Conservation (phyloP, 2,888 invertebrate species). For the Habrosyne pyritoides region DNA sequence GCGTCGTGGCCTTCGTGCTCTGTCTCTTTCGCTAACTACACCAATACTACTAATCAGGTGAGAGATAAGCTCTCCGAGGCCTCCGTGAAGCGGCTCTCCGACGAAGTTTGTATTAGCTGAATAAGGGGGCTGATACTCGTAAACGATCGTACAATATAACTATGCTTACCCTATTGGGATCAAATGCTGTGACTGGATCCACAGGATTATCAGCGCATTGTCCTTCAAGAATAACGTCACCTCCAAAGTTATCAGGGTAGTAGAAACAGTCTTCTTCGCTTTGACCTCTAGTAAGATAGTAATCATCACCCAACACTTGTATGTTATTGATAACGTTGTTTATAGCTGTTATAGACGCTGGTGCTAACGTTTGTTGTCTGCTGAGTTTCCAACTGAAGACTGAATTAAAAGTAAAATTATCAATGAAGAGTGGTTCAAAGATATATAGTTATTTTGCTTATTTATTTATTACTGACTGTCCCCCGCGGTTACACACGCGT, state of each 20-base stretch:
- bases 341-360: slow-evolving; percentile 35
- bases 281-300: slow-evolving; percentile 53
- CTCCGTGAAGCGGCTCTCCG: no score
- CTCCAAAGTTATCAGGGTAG: slow-evolving; percentile 68
- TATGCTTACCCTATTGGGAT: slow-evolving; percentile 45
- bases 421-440: neutral
- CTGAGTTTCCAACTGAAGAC: slow-evolving; percentile 70
- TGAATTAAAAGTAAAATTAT: slow-evolving; percentile 23
- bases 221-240: slow-evolving; percentile 59
- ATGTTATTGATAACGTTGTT: slow-evolving; percentile 41
- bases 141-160: no score
- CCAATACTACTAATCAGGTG: no score
- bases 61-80: no score
- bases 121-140: no score
- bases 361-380: slow-evolving; percentile 37
- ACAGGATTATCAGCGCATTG: slow-evolving; percentile 52
- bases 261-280: slow-evolving; percentile 61
- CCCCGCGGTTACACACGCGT: no score
- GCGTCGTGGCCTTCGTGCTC: no score
- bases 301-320: slow-evolving; percentile 54
- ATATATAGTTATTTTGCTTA: no score
- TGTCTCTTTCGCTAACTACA: no score
- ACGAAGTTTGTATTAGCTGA: no score
- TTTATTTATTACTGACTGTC: no score
- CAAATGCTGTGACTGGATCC: slow-evolving; percentile 46